A percentile compares a stretch with the other conserved stretches of the same genome.
phyloP scores from a whole-genome alignment of 2,797 vertebrate genomes.

The Tragelaphus eurycerus region DNA sequence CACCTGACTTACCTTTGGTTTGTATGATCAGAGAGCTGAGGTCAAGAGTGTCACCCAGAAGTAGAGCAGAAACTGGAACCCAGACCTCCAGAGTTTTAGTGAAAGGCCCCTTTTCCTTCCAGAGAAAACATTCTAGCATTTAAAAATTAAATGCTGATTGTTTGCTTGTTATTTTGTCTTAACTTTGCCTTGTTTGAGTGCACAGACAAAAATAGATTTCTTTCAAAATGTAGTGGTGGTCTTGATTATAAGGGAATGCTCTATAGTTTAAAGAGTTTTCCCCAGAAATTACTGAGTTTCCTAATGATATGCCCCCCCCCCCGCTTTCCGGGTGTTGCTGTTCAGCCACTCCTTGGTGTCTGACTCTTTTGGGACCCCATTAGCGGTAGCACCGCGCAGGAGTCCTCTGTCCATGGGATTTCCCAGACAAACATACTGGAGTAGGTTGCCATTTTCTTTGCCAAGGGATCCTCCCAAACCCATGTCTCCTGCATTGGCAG shows the following conservation, averaged over 20 bases:
- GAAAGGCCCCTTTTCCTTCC: not conserved
- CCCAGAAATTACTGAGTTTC: constrained; percentile 21
- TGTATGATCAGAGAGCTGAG: not conserved
- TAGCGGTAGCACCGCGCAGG: not conserved
- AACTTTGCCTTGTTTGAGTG: not conserved
- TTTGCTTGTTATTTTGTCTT: not conserved
- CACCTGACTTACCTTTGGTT: not conserved
- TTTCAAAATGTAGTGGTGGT: not conserved
- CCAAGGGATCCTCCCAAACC: not conserved
- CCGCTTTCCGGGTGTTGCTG: too few relatives aligned
- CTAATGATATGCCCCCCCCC: not conserved
- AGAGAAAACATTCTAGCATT: not conserved
- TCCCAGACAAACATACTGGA: not conserved
- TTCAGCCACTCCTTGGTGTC: not conserved
- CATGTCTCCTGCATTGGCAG: not conserved
- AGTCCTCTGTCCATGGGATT: not conserved
- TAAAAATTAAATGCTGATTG: not conserved
- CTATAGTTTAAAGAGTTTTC: not conserved
- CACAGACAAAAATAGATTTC: not conserved
- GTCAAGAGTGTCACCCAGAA: not conserved
- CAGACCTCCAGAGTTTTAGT: not conserved
- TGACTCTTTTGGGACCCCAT: not conserved
- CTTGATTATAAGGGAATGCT: not conserved
- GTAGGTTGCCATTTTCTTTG: not conserved
- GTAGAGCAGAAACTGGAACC: not conserved